Base-by-base conservation (phyloP, 2,797 vertebrate species). In the Poeciliopsis paucimaculata region DNA sequence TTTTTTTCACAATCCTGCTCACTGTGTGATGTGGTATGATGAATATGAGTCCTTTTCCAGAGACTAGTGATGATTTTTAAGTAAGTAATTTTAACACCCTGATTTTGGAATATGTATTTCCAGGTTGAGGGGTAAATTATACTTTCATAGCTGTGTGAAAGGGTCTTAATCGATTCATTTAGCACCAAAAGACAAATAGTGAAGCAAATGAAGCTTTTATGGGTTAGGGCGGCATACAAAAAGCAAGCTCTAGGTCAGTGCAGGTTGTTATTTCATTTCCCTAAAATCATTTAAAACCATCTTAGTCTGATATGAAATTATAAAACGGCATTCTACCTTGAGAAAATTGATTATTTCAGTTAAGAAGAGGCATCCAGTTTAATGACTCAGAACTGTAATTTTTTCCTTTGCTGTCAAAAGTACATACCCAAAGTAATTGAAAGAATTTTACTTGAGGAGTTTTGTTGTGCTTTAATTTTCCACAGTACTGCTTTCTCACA, bases 71-170 rank as follows among this genome's bases (percentile, higher is more conserved):
- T 23, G 41, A 23, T 6, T 20, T 66, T 66, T 20, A 66, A 39
- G 2, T 20, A 36, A 18, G 10, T 66, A 2, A 28, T 31, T 60
- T 60, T 60, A 31, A 60, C 15, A 31, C 28, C 13, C 16, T 60
- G 28, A 60, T 62, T 62, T 34, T 34, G 28, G 31, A 34, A 18
- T 31, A 34, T 62, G 13, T 34, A 34, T 62, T 62, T 83, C 46
- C 2, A 80, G 78, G 84, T 76, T 41, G 68, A 28, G 15, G 31
- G 76, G 74, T 77, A 68, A 88, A 87, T 90, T 85, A 45, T 81
- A 68, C 60, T 73, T 62, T 49, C 47, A 82, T 74, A 82, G 72
- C 47, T 72, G 57, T 64, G 34, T 78, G 66, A 83, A 75, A 76
- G 77, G 39, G 43, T 70, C 39, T 47, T 88, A 82, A 85, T 81